Base-by-base conservation (phyloP, 2,888 invertebrate genomes). In the Tanytarsus gracilentus region DNA sequence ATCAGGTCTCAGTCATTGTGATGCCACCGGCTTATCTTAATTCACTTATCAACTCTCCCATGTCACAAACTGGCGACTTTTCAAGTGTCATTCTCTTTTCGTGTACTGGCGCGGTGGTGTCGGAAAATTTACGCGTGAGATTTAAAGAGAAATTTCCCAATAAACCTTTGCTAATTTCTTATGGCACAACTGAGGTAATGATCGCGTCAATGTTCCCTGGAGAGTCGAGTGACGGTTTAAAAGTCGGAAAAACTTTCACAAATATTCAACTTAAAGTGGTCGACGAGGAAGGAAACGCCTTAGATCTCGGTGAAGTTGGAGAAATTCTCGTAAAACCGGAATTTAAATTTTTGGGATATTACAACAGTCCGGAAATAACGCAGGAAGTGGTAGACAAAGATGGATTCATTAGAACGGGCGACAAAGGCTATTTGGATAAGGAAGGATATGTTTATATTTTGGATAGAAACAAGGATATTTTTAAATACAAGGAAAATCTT, bases 301-400 rank as follows among this genome's bases (percentile, higher is more conserved):
- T 58, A 11, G 58, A 48, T 23, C 21, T 58, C 4, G 48, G 29
- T 14, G 58, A 58, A 39, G 48, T 58, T 48, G 58, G 58, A 9
- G 58, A 58, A 16, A 48, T 58, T 9, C 8, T 27, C 7, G 58
- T 40, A 3, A 58, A 58, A n/a, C 58, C 58, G 11, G 58, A 58
- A 30, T 58, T 58, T 14, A 58, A 58, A 48, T 58, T 58, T 60
- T 39, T 50, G 39, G 60, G 60, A 23, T 60, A 60, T 36, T 60
- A 60, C 25, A 49, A 50, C 11, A 33, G 23, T n/a, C 30, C 33
- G 1, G 49, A 59, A 23, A 30, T 23, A 4, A 18, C 49, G 33
- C 8, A 48, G 21, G 21, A 50, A 25, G 6, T 11, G 5, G 18
- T 60, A 8, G 60, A 60, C 27, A 33, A 18, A 25, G 60, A 60